Conservation (phyloP, 2,888 invertebrate genomes). For the Erpobdella octoculata region DNA sequence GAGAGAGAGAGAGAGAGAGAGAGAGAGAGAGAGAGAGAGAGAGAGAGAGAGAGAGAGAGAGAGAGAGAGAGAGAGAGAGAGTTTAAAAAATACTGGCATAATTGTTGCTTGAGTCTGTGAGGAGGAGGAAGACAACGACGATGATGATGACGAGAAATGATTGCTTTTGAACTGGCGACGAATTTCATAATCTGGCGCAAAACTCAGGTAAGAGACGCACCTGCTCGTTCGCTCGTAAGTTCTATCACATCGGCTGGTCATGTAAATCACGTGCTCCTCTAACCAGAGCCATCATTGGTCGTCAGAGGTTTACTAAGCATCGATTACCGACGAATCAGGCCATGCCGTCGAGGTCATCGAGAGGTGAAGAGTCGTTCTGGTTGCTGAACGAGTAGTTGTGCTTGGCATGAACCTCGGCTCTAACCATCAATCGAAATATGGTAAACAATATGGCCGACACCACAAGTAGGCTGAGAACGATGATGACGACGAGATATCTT, state of each 20-base stretch:
- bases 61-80: slow-evolving; percentile 2
- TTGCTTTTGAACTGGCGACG: no score
- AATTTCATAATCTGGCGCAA: no score
- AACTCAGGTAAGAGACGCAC: no score
- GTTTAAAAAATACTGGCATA: no score
- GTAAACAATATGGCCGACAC: slow-evolving; percentile 31
- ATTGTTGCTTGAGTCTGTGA: no score
- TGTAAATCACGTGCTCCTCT: no score
- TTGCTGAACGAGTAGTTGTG: neutral
- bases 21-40: neutral
- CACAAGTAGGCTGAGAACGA: slow-evolving; percentile 32
- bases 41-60: neutral
- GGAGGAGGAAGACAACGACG: no score
- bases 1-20: slow-evolving; percentile 2
- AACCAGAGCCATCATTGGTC: no score
- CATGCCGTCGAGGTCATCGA: neutral
- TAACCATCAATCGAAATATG: slow-evolving; percentile 33
- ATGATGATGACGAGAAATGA: no score
- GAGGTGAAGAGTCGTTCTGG: neutral
- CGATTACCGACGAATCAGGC: neutral
- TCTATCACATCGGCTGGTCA: no score
- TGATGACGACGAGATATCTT: slow-evolving; percentile 28
- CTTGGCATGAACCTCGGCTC: slow-evolving; percentile 29
- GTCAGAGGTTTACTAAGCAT: no score
- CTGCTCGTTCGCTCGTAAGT: no score